Percentiles rank a stretch among this genome's conserved stretches.
phyloP scores from a whole-genome alignment of 2,113 vertebrate species.

The Manacus vitellinus region DNA sequence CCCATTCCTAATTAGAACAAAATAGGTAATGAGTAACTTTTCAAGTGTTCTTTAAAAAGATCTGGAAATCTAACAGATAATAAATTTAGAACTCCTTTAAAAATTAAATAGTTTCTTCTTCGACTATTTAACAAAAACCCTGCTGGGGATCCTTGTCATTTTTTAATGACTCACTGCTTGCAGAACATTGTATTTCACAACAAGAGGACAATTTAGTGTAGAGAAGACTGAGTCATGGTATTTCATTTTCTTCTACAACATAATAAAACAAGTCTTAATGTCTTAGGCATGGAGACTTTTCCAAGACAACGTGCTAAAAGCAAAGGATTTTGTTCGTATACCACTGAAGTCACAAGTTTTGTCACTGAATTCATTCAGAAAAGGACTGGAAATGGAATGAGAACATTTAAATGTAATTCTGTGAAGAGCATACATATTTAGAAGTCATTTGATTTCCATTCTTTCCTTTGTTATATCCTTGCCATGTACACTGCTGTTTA shows the following conservation, averaged over 20 bases:
- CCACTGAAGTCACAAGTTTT: not conserved
- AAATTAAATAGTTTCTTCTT: not conserved
- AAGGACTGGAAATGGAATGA: not conserved
- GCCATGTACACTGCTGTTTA: not conserved
- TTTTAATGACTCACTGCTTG: not conserved
- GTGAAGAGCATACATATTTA: not conserved
- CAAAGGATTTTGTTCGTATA: not conserved
- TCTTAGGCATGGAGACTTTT: not conserved
- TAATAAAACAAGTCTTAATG: not conserved
- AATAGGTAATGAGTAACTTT: not conserved
- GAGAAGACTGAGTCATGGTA: not conserved
- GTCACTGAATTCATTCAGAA: not conserved
- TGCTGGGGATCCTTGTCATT: not conserved
- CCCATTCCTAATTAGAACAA: not conserved
- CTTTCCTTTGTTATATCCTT: not conserved
- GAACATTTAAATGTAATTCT: not conserved
- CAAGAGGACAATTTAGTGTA: not conserved
- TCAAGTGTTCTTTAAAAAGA: not conserved
- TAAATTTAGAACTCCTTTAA: not conserved
- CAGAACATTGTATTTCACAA: not conserved
- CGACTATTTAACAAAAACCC: not conserved
- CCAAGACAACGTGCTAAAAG: not conserved
- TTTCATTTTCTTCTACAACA: not conserved
- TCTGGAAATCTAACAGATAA: not conserved
- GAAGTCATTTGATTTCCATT: not conserved